A percentile compares a stretch with the other conserved stretches of the same genome.
Evolutionary conservation across 2,888 invertebrate species (phyloP).

Genomic region (Tetrapedia diversipes): DNA sequence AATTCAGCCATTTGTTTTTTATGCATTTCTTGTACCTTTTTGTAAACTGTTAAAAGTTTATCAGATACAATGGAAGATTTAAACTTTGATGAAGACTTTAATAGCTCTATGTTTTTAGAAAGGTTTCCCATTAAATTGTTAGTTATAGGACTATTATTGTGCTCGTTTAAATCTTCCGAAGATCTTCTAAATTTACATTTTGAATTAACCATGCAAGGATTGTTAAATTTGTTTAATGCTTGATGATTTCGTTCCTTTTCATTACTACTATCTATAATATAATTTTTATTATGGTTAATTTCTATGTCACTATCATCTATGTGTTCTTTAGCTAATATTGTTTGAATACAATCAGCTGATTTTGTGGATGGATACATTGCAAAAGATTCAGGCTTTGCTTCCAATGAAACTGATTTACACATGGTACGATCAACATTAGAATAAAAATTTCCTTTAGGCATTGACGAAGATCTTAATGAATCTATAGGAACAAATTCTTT

Average conservation of each 20-base stretch:
- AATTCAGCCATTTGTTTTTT: conserved; percentile 86
- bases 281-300: conserved; percentile 28
- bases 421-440: conserved; percentile 56
- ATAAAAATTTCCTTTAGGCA: conserved; percentile 50
- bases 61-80: conserved; percentile 73
- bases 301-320: conserved; percentile 42
- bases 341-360: conserved; percentile 76
- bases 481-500: conserved; percentile 54
- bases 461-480: conserved; percentile 11
- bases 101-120: conserved; percentile 6
- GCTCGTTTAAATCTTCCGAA: conserved; percentile 62
- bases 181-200: conserved; percentile 70
- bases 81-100: conserved; percentile 63
- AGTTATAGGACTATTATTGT: not conserved
- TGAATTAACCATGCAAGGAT: conserved; percentile 57
- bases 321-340: conserved; percentile 71
- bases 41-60: conserved; percentile 76
- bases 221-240: conserved; percentile 50
- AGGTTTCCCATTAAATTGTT: not conserved
- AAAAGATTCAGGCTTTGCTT: conserved; percentile 55
- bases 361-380: conserved; percentile 63
- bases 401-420: conserved; percentile 54
- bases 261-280: conserved; percentile 17
- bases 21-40: conserved; percentile 86
- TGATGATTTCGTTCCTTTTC: conserved; percentile 12